Base-by-base conservation (phyloP, 2,888 invertebrate species). In the Horisme vitalbata region DNA sequence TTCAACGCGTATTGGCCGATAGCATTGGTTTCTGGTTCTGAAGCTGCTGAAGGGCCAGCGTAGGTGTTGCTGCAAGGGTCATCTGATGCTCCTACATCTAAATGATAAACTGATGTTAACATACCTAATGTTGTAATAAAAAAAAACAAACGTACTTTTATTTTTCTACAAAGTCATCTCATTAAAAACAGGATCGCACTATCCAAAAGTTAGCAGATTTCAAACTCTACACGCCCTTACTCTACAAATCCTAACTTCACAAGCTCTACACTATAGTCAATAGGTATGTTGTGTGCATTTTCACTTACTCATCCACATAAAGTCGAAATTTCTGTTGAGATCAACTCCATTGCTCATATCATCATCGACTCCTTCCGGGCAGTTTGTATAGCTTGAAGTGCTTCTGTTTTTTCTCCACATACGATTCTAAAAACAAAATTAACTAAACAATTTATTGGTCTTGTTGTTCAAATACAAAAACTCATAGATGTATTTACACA, bases 381-480 rank as follows among this genome's bases (percentile, higher is more conserved):
- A 84, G 0, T 62, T 52, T 0, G 65, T 74, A 11, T 52, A 59
- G 37, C 61, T 78, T 0, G 45, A 51, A 2, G 56, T 65, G 30
- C 68, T 80, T n/a, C 83, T 79, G 0, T 93, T 93, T 67, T 95
- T 95, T 1, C 95, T 88, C 95, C 95, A 95, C 79, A 94, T 72
- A 49, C 95, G 91, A 68, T 81, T 93, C 96, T 52, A 93, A 6
- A 94, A 77, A 18, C 3, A 8, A 27, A 6, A 18, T 13, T 31
- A 8, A 2, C 12, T n/a, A 23, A 2, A 8, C 3, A n/a, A 23
- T n/a, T 23, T 26, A 7, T 13, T 4, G n/a, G n/a, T n/a, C n/a
- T n/a, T n/a, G 21, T 31, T 27, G 20, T 14, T 18, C 3, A 18
- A n/a, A n/a, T n/a, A n/a, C n/a, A n/a, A n/a, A n/a, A n/a, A n/a